Conservation (phyloP, 2,797 vertebrate genomes). For the Lepilemur septentrionalis region DNA sequence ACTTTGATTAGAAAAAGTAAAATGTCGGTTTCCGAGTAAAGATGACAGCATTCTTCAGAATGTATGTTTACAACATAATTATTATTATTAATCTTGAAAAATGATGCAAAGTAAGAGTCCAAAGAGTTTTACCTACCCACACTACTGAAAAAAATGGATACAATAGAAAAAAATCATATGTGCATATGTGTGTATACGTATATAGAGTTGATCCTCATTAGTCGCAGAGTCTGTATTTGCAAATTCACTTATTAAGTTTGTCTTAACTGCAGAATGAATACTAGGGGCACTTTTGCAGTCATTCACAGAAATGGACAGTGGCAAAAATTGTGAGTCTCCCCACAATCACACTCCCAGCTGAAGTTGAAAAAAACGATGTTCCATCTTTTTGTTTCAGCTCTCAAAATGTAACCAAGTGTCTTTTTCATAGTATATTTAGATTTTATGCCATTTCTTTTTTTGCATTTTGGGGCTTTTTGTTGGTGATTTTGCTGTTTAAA, state of each 20-base stretch:
- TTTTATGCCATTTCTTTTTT: neutral
- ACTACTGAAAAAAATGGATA: neutral
- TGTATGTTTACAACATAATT: neutral
- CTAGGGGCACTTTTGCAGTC: neutral
- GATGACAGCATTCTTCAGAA: neutral
- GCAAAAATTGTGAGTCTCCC: neutral
- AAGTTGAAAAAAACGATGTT: neutral
- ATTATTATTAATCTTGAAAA: neutral
- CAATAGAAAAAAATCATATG: neutral
- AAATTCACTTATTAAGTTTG: neutral
- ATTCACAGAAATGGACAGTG: neutral
- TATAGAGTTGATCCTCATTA: neutral
- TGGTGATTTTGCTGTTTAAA: neutral
- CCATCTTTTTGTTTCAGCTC: neutral
- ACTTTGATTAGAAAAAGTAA: neutral
- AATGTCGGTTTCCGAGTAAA: neutral
- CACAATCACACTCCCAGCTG: neutral
- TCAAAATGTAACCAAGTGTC: neutral
- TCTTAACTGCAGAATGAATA: neutral
- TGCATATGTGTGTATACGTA: neutral
- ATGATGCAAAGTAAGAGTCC: neutral
- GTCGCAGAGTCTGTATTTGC: neutral
- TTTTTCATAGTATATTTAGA: neutral
- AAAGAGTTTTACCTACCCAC: neutral
- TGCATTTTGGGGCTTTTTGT: neutral